A percentile compares a stretch with the other conserved stretches of the same genome.
These are phyloP conservation scores for Trachelus iudaicus DNA, from an alignment of 2,888 invertebrate genomes.

Conservation along the genomic window DNA sequence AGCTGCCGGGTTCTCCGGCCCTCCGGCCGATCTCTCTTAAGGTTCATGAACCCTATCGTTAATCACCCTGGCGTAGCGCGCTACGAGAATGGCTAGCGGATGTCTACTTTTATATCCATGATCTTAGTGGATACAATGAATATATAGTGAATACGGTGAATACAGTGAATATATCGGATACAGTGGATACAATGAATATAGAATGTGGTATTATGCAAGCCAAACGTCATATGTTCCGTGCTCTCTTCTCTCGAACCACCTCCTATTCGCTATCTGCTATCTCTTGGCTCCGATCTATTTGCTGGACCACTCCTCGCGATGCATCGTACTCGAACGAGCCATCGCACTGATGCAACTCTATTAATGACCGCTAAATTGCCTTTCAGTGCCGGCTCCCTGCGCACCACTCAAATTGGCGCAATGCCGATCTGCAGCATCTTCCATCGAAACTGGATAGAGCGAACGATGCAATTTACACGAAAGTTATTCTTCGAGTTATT, in stretches of 20 bases:
- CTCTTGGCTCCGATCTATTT: constrained; percentile 37
- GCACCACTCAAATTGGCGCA: not conserved
- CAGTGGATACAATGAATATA: not conserved
- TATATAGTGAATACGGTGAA: not conserved
- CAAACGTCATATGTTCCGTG: not conserved
- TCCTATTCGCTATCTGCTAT: constrained; percentile 24
- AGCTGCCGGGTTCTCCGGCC: not conserved
- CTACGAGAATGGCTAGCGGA: not conserved
- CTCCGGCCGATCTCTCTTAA: not conserved
- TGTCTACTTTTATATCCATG: not conserved
- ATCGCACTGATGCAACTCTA: constrained; percentile 40
- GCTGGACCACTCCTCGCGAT: constrained; percentile 41
- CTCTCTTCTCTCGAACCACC: not conserved
- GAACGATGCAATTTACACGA: too few relatives aligned
- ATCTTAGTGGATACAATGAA: not conserved
- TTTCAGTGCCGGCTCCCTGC: constrained; percentile 7
- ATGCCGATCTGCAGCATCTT: not conserved
- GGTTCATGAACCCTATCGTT: constrained; percentile 2
- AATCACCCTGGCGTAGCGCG: not conserved
- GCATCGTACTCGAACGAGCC: constrained; percentile 29
- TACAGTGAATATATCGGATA: not conserved
- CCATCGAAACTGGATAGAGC: not conserved
- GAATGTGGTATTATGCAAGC: not conserved
- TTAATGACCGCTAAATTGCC: constrained; percentile 37
- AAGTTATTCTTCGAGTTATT: not conserved